Evolutionary conservation across 2,888 invertebrate species (phyloP).

Genomic region (Drosophila prostipennis): DNA sequence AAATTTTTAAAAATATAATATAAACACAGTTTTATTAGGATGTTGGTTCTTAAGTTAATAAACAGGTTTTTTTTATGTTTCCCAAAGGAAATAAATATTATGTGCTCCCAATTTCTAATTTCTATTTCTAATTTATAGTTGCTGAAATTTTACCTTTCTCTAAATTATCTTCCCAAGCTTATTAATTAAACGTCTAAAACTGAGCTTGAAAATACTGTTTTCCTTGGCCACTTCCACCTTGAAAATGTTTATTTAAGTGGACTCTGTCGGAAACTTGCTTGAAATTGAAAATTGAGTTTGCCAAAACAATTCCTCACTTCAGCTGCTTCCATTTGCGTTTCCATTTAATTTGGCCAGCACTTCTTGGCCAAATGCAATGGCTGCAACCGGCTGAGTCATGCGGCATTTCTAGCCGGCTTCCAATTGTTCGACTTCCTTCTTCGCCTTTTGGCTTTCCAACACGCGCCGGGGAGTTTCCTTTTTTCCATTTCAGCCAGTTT

Average conservation of each 20-base stretch:
- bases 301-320: constrained; percentile 34
- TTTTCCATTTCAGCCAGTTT: constrained; percentile 7
- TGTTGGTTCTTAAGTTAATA: too few relatives aligned
- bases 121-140: background rate
- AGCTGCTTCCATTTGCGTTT: constrained; percentile 22
- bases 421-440: constrained; percentile 34
- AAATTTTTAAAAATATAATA: too few relatives aligned
- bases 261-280: constrained; percentile 27
- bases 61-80: too few relatives aligned
- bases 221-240: background rate
- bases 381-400: constrained; percentile 8
- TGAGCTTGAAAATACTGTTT: background rate
- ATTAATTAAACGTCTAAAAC: constrained; percentile 1
- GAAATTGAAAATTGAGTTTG: constrained; percentile 35
- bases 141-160: background rate
- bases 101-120: too few relatives aligned
- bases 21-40: too few relatives aligned
- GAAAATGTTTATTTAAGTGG: constrained; percentile 17
- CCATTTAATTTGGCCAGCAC: constrained; percentile 29
- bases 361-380: constrained; percentile 20
- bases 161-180: background rate
- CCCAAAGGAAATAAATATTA: too few relatives aligned
- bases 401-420: constrained; percentile 30
- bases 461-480: constrained; percentile 29
- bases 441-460: constrained; percentile 24